Evolutionary conservation across 2,888 invertebrate species (phyloP).

Genomic region (Agrotis puta): DNA sequence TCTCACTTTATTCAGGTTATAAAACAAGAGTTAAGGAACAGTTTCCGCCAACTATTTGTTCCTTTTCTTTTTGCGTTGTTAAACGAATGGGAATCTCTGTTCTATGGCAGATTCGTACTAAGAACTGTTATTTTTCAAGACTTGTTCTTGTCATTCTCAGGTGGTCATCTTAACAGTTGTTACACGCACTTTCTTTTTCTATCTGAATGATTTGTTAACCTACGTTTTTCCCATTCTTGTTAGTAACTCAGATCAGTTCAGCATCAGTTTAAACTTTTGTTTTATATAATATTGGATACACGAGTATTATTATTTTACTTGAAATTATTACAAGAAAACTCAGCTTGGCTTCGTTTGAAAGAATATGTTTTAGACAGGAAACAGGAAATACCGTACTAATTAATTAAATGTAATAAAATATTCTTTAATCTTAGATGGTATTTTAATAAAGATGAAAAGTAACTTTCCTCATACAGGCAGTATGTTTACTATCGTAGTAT

Average conservation of each 20-base stretch:
- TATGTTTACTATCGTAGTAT: background rate
- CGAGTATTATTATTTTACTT: background rate
- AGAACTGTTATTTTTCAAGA: constrained; percentile 47
- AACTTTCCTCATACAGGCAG: background rate
- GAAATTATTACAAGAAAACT: background rate
- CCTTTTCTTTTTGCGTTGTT: constrained; percentile 37
- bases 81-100: constrained; percentile 38
- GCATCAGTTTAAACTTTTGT: background rate
- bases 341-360: background rate
- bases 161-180: background rate
- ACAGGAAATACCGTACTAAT: background rate
- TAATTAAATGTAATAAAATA: background rate
- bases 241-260: constrained; percentile 7
- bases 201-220: background rate
- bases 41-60: constrained; percentile 57
- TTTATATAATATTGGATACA: constrained; percentile 4
- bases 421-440: background rate
- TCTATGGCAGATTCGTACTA: constrained; percentile 42
- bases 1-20: constrained; percentile 60
- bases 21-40: constrained; percentile 65
- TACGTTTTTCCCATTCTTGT: background rate
- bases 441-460: background rate
- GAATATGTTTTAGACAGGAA: constrained; percentile 1
- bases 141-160: constrained; percentile 15
- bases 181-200: background rate